These are phyloP conservation scores for Muntiacus reevesi DNA, from an alignment of 2,113 vertebrate genomes.

Conservation along the genomic window DNA sequence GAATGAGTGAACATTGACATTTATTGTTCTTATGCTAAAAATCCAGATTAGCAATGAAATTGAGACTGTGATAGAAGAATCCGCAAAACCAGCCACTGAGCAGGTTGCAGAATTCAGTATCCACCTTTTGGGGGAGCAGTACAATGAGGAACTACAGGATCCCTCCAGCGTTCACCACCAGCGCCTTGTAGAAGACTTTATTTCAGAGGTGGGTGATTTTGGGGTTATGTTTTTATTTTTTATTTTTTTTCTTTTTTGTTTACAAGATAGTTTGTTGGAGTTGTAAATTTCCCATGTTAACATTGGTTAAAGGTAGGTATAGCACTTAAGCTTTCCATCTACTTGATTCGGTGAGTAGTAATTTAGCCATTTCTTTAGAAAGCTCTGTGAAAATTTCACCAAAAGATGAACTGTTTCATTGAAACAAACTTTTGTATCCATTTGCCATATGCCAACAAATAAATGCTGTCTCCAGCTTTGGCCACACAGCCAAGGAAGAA, in stretches of 20 bases:
- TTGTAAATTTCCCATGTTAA: not conserved
- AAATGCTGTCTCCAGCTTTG: constrained; percentile 1
- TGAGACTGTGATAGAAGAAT: constrained; percentile 77
- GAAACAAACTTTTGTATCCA: not conserved
- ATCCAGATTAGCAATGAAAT: constrained; percentile 91
- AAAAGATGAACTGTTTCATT: not conserved
- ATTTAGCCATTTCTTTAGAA: constrained; percentile 36
- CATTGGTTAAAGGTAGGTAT: not conserved
- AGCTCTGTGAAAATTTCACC: not conserved
- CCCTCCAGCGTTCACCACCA: constrained; percentile 77
- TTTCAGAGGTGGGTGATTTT: constrained; percentile 84
- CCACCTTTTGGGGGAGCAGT: constrained; percentile 84
- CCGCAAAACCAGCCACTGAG: constrained; percentile 74
- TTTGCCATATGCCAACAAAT: not conserved
- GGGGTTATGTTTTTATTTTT: not conserved
- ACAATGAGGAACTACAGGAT: constrained; percentile 84
- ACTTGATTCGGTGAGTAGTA: not conserved
- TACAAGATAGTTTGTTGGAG: not conserved
- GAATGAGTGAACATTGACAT: not conserved
- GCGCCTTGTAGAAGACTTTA: constrained; percentile 84
- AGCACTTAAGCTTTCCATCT: not conserved
- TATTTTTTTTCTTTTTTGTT: not conserved
- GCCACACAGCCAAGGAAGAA: not conserved
- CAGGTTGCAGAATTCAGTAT: constrained; percentile 90
- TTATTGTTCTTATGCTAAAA: constrained; percentile 29